phyloP scores from a whole-genome alignment of 2,797 vertebrate species.

The Neosilurus hyrtlii region DNA sequence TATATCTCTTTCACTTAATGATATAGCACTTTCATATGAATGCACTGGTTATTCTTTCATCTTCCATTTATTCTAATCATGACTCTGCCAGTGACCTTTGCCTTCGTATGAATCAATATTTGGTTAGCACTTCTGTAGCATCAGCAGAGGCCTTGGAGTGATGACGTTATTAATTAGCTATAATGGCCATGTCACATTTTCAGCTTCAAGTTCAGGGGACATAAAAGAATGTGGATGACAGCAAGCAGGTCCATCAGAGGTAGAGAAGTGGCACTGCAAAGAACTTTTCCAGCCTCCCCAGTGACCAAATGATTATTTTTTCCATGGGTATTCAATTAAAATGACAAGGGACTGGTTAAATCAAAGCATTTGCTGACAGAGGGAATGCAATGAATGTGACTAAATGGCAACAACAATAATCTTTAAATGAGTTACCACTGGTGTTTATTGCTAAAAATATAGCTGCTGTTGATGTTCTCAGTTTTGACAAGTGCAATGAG shows the following conservation, averaged over 20 bases:
- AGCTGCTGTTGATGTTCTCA: background rate
- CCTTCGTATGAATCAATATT: slow-evolving; percentile 37
- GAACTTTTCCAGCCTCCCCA: slow-evolving; percentile 6
- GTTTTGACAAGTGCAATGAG: background rate
- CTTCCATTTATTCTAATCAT: slow-evolving; percentile 22
- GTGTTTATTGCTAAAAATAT: background rate
- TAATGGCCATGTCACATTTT: slow-evolving; percentile 30
- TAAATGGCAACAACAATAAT: background rate
- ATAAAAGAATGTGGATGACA: slow-evolving; percentile 19
- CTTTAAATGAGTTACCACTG: background rate
- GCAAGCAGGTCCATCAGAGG: slow-evolving; percentile 5
- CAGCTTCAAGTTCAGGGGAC: slow-evolving; percentile 8
- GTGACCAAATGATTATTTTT: background rate
- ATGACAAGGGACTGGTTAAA: background rate
- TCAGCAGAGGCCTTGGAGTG: slow-evolving; percentile 13
- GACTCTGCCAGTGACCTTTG: slow-evolving; percentile 35
- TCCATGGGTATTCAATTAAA: slow-evolving; percentile 4
- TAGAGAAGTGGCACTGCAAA: slow-evolving; percentile 1
- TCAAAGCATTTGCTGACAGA: background rate
- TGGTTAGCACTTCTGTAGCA: slow-evolving; percentile 3
- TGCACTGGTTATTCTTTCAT: slow-evolving; percentile 23
- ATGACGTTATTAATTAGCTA: slow-evolving; percentile 33
- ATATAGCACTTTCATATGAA: slow-evolving; percentile 18
- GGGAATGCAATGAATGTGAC: background rate
- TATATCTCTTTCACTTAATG: slow-evolving; percentile 17